Evolutionary conservation across 1,140 invertebrate species (phyloP), one percentile per base, ranked within the genome.

Genomic region (Pseudobourletiella spinata): DNA sequence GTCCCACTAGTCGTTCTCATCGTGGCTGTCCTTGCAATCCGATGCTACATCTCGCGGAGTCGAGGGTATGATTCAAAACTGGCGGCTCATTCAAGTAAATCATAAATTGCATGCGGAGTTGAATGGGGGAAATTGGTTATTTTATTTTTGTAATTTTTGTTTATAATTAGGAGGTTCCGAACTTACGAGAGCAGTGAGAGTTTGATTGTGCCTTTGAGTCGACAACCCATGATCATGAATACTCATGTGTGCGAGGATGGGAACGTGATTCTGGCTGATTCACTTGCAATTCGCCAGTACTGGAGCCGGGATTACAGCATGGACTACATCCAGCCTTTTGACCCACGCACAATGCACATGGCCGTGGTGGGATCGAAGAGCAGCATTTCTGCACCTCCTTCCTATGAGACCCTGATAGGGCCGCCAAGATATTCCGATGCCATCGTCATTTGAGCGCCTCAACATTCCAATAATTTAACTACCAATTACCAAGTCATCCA

Each of bases 241-340:
- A 55, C 52, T 4, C 28, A 32, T 24, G 52, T 55, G 28, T 25
- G 3, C 3, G 30, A 3, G 32, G 28, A 55, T 35, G 52, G 52
- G 2, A 32, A 20, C 22, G 52, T 55, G 11, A 25, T 25, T 18
- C 26, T 55, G 29, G 32, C 18, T 20, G 32, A 18, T 6, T 28
- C n/a, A 11, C 15, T 6, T 20, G 26, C 28, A 35, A 35, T 35
- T 6, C 32, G 15, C n/a, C 29, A 16, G 28, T 55, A n/a, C 30
- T 39, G n/a, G 8, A 11, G 8, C n/a, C 32, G 32, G 8, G 32
- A 39, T n/a, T 39, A 32, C 30, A 32, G 28, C 18, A 55, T 55
- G 52, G 52, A 55, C 22, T 55, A 55, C 52, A 55, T 55, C 30
- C 52, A 55, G 22, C 52, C 52, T 20, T 20, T 55, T 55, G 32